Conservation (phyloP, 2,113 vertebrate genomes). For the Eclectus roratus region DNA sequence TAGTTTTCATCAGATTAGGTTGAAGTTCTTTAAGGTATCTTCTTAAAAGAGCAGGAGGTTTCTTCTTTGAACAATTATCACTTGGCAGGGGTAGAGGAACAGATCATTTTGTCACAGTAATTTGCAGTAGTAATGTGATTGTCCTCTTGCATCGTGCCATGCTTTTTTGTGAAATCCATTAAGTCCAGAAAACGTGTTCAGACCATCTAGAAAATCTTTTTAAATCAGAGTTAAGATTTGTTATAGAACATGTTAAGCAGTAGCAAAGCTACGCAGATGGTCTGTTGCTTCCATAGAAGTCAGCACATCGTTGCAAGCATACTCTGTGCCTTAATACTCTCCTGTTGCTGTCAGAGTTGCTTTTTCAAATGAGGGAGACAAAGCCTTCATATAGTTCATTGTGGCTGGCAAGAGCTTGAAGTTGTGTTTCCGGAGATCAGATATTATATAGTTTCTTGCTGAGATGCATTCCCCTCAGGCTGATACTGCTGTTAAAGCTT, state of each 20-base stretch:
- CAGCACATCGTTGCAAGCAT: not conserved
- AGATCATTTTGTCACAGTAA: not conserved
- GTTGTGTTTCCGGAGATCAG: not conserved
- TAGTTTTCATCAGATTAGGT: not conserved
- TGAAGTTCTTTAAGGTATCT: not conserved
- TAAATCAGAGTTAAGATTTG: not conserved
- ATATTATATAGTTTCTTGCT: not conserved
- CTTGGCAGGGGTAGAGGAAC: not conserved
- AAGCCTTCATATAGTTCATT: not conserved
- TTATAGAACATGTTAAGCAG: not conserved
- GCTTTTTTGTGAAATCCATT: not conserved
- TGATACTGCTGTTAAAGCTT: not conserved
- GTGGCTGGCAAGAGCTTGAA: not conserved
- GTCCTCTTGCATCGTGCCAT: not conserved
- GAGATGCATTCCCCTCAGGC: not conserved
- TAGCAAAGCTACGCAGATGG: not conserved
- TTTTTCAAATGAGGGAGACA: not conserved
- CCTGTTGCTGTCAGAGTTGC: not conserved
- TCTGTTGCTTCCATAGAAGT: not conserved
- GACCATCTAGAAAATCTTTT: not conserved
- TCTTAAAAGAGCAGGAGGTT: not conserved
- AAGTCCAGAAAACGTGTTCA: not conserved
- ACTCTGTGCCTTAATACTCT: not conserved
- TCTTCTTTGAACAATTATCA: not conserved
- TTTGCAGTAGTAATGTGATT: not conserved